Conservation (phyloP, 2,888 invertebrate species). For the Matsumyia berberina region DNA sequence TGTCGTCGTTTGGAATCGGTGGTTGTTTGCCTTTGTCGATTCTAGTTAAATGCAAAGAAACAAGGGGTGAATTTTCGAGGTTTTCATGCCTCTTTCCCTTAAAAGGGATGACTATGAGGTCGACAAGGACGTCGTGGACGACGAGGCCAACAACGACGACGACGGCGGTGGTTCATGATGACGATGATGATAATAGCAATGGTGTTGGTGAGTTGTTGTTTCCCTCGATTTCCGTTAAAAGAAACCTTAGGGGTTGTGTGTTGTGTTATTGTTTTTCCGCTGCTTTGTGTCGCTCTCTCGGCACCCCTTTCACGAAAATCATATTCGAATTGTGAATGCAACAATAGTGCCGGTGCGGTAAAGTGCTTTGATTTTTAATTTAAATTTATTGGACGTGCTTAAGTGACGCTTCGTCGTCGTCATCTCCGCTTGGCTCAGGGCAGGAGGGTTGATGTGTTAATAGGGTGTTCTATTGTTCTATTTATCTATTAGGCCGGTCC, state of each 20-base stretch:
- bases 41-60: constrained; percentile 26
- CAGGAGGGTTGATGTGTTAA: constrained; percentile 58
- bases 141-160: neutral
- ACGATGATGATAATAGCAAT: constrained; percentile 33
- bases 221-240: constrained; percentile 33
- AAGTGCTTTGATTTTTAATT: constrained; percentile 64
- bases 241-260: constrained; percentile 52
- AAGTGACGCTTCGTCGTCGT: constrained; percentile 16
- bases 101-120: constrained; percentile 37
- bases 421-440: neutral
- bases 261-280: constrained; percentile 43
- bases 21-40: constrained; percentile 47
- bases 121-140: too few relatives aligned
- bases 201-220: constrained; percentile 37
- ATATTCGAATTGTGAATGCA: constrained; percentile 40
- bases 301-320: constrained; percentile 39
- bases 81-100: constrained; percentile 24
- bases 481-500: constrained; percentile 48
- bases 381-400: constrained; percentile 62
- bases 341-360: constrained; percentile 54
- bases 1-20: constrained; percentile 29
- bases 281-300: constrained; percentile 13
- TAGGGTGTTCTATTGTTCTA: constrained; percentile 53
- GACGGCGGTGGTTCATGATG: too few relatives aligned
- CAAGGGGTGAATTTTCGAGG: constrained; percentile 24